These are phyloP conservation scores for Melieria picta DNA, from an alignment of 2,888 invertebrate genomes.

Conservation along the genomic window DNA sequence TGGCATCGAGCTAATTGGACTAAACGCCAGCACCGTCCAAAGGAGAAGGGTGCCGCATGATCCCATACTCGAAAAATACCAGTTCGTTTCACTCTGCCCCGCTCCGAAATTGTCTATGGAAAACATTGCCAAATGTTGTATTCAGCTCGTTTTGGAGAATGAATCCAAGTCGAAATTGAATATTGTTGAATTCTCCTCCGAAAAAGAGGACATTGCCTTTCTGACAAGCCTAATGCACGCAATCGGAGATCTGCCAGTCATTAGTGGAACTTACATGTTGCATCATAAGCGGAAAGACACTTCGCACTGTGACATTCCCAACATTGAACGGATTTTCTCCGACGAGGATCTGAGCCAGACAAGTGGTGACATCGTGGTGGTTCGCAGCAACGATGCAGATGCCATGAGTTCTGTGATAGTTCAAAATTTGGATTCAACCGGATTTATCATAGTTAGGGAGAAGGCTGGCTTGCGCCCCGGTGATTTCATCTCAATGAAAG, in stretches of 20 bases:
- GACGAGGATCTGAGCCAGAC: not conserved
- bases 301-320: not conserved
- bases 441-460: not conserved
- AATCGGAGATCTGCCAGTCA: constrained; percentile 73
- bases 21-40: constrained; percentile 78
- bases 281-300: constrained; percentile 51
- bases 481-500: not conserved
- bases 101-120: constrained; percentile 48
- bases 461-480: not conserved
- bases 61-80: constrained; percentile 78
- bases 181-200: constrained; percentile 68
- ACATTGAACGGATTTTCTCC: not conserved
- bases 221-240: constrained; percentile 68
- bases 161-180: constrained; percentile 70
- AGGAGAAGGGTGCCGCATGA: constrained; percentile 73
- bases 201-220: constrained; percentile 66
- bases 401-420: not conserved
- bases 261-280: constrained; percentile 71
- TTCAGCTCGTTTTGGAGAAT: constrained; percentile 79
- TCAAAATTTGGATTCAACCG: not conserved
- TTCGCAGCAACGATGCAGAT: not conserved
- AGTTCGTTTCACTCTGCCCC: constrained; percentile 73
- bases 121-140: constrained; percentile 69
- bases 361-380: not conserved
- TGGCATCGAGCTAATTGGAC: constrained; percentile 78